A percentile compares a stretch with the other conserved stretches of the same genome.
Evolutionary conservation across 1,140 invertebrate genomes (phyloP).

Genomic region (Parapsyche elsis): DNA sequence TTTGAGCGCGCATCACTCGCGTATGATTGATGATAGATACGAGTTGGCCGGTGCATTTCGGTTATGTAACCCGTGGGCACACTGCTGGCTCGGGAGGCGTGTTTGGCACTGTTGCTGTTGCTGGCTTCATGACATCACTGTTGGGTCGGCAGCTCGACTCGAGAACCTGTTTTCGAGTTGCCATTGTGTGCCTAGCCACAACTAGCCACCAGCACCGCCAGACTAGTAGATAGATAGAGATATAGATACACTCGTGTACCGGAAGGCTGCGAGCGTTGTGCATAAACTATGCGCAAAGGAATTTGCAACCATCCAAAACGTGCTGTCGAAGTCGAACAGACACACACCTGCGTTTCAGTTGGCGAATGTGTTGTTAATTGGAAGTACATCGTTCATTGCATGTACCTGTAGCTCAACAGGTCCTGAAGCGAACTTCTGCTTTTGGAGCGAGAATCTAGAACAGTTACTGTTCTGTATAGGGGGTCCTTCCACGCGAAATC

Average conservation of each 20-base stretch:
- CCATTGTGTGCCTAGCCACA: conserved; percentile 23
- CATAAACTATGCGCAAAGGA: conserved; percentile 11
- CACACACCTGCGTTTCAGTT: no score
- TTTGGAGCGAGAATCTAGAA: neutral
- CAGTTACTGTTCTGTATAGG: neutral
- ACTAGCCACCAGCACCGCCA: neutral
- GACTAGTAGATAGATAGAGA: neutral
- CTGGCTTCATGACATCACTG: conserved; percentile 40
- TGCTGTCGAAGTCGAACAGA: no score
- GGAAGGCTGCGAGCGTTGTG: conserved; percentile 37
- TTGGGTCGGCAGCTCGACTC: neutral
- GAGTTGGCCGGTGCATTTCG: neutral
- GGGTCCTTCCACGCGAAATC: no score
- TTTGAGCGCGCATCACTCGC: neutral
- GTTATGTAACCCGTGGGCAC: conserved; percentile 27
- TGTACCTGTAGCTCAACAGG: no score
- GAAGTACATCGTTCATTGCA: no score
- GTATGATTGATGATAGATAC: conserved; percentile 1
- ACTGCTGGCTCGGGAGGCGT: conserved; percentile 27
- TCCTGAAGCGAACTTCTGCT: neutral
- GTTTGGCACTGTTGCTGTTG: conserved; percentile 38
- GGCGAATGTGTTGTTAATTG: no score
- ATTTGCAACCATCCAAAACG: neutral
- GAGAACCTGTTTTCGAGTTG: conserved; percentile 35
- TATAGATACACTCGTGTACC: neutral